These are phyloP conservation scores for Hydrochoerus hydrochaeris DNA, from an alignment of 2,113 vertebrate species.

Conservation along the genomic window DNA sequence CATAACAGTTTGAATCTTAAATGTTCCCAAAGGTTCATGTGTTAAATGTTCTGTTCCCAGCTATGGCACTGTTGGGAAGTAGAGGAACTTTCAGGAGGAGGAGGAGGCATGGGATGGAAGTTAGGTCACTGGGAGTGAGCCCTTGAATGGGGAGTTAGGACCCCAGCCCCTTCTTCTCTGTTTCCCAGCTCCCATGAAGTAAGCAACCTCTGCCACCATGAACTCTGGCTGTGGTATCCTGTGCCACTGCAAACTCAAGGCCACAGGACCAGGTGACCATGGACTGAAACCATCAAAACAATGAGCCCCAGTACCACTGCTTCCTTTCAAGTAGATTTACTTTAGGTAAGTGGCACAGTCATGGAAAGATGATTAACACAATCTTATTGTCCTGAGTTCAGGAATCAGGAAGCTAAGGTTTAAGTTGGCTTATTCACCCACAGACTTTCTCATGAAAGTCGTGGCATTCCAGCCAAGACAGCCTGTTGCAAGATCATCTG, in stretches of 20 bases:
- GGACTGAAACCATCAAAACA: neutral
- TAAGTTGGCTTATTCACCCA: neutral
- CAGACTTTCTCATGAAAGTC: neutral
- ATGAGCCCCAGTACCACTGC: neutral
- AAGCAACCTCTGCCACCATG: neutral
- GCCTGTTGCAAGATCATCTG: neutral
- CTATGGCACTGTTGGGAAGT: neutral
- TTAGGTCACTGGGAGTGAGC: neutral
- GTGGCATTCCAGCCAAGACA: neutral
- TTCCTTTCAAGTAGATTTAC: neutral
- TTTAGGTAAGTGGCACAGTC: neutral
- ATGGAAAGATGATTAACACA: neutral
- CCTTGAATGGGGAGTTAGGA: neutral
- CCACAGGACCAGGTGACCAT: neutral
- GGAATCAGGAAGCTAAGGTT: constrained; percentile 7
- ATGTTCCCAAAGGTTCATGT: neutral
- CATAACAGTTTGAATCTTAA: neutral
- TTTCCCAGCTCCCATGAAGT: neutral
- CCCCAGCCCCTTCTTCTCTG: too few species aligned
- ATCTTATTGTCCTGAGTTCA: neutral
- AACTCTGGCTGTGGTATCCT: too few species aligned
- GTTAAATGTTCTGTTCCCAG: neutral
- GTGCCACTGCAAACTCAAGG: neutral
- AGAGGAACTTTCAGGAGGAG: neutral
- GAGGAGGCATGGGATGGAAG: neutral